These are phyloP conservation scores for Zygothrica quintamaculata DNA, from an alignment of 2,888 invertebrate genomes.

Conservation along the genomic window DNA sequence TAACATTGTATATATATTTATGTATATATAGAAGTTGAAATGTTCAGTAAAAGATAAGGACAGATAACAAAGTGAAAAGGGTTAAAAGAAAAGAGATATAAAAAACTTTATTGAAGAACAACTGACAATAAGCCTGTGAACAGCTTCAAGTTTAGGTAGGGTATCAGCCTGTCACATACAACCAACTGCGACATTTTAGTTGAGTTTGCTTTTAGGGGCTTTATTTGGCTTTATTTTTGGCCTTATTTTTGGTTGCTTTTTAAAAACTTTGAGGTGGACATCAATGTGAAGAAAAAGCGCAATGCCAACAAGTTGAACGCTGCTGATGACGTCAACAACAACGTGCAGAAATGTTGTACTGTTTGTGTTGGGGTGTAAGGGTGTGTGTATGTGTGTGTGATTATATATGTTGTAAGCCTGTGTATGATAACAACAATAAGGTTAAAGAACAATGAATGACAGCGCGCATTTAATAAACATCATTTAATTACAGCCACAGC, in stretches of 20 bases:
- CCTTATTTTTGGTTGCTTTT: slow-evolving; percentile 18
- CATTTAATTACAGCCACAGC: slow-evolving; percentile 67
- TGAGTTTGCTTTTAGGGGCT: neutral
- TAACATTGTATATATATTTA: no score
- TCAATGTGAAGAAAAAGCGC: slow-evolving; percentile 56
- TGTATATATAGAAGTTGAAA: no score
- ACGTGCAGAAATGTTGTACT: neutral
- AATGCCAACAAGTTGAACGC: slow-evolving; percentile 10
- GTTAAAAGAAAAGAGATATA: no score
- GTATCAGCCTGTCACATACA: neutral
- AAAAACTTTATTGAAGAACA: no score
- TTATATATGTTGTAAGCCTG: no score
- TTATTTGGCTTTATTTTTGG: neutral
- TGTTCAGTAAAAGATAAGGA: no score
- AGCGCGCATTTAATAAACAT: slow-evolving; percentile 69
- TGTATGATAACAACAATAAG: slow-evolving; percentile 5
- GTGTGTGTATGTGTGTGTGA: no score
- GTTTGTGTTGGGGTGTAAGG: no score
- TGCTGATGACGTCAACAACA: neutral
- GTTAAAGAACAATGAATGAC: slow-evolving; percentile 46
- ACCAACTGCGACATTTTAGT: no score
- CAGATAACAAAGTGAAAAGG: no score
- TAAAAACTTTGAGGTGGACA: slow-evolving; percentile 55
- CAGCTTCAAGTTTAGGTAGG: no score
- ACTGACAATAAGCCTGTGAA: no score